These are phyloP conservation scores for Drosophila demipolita DNA, from an alignment of 2,888 invertebrate species.

Conservation along the genomic window DNA sequence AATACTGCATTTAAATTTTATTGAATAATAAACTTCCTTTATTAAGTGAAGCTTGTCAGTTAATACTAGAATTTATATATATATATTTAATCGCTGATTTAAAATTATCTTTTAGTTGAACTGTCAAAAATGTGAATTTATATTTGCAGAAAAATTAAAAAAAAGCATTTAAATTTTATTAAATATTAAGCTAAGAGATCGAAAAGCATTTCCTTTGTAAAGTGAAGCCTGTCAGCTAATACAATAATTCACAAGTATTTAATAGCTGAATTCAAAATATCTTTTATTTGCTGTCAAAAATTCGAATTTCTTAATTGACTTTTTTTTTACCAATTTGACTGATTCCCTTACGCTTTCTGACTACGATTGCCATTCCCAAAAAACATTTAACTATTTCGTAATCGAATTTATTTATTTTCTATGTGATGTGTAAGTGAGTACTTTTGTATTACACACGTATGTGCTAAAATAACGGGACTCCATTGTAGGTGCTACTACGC, in stretches of 20 bases:
- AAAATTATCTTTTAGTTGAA: neutral
- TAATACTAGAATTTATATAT: neutral
- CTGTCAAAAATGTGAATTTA: neutral
- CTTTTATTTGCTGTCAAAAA: neutral
- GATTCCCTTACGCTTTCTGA: slow-evolving; percentile 7
- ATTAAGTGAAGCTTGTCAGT: neutral
- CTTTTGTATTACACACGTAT: neutral
- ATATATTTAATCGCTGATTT: neutral
- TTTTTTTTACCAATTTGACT: too few species aligned
- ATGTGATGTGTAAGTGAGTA: neutral
- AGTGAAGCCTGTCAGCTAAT: neutral
- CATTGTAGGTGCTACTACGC: slow-evolving; percentile 18
- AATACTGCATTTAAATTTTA: neutral
- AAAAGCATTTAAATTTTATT: neutral
- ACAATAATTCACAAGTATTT: neutral
- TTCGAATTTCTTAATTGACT: neutral
- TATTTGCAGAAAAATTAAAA: neutral
- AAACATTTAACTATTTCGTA: slow-evolving; percentile 31
- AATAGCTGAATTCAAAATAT: neutral
- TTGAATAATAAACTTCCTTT: neutral
- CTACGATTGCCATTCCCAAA: slow-evolving; percentile 12
- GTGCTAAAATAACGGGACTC: neutral
- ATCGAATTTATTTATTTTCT: slow-evolving; percentile 36
- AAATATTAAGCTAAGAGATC: neutral
- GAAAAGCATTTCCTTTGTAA: neutral